A percentile compares a stretch with the other conserved stretches of the same genome.
Evolutionary conservation across 2,113 vertebrate species (phyloP).

Genomic region (Andinoacara biseriatus): DNA sequence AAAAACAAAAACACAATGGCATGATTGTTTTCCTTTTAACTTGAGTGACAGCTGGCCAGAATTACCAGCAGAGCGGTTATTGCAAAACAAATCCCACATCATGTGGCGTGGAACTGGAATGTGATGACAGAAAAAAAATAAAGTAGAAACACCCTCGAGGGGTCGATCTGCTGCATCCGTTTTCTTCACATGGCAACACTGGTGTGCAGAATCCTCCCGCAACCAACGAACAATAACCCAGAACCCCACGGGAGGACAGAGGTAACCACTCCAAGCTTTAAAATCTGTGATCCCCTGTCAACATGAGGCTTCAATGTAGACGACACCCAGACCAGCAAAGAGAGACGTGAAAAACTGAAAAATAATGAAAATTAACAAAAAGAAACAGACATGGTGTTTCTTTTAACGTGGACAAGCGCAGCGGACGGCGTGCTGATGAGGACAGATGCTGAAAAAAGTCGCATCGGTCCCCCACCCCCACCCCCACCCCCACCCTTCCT

Average conservation of each 20-base stretch:
- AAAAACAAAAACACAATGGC: slow-evolving; percentile 62
- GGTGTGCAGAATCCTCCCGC: neutral
- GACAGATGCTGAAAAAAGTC: slow-evolving; percentile 50
- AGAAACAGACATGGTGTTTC: slow-evolving; percentile 27
- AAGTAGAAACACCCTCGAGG: neutral
- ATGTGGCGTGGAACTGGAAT: slow-evolving; percentile 65
- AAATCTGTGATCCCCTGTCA: neutral
- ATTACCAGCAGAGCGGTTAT: slow-evolving; percentile 48
- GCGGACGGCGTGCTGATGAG: slow-evolving; percentile 45
- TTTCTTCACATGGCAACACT: slow-evolving; percentile 21
- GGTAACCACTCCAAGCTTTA: neutral
- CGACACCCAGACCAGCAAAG: slow-evolving; percentile 23
- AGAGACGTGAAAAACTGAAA: slow-evolving; percentile 66
- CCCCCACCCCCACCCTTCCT: neutral
- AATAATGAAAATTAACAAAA: slow-evolving; percentile 45
- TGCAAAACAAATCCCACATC: slow-evolving; percentile 50
- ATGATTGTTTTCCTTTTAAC: slow-evolving; percentile 72
- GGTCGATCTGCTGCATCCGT: slow-evolving; percentile 35
- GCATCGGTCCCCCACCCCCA: slow-evolving; percentile 11
- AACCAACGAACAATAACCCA: neutral
- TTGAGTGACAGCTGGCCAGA: slow-evolving; percentile 56
- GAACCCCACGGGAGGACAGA: slow-evolving; percentile 7
- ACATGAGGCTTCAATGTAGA: slow-evolving; percentile 15
- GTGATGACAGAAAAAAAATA: slow-evolving; percentile 39
- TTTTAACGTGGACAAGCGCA: slow-evolving; percentile 52